These are phyloP conservation scores for Caracal caracal DNA, from an alignment of 2,113 vertebrate genomes.

Conservation along the genomic window DNA sequence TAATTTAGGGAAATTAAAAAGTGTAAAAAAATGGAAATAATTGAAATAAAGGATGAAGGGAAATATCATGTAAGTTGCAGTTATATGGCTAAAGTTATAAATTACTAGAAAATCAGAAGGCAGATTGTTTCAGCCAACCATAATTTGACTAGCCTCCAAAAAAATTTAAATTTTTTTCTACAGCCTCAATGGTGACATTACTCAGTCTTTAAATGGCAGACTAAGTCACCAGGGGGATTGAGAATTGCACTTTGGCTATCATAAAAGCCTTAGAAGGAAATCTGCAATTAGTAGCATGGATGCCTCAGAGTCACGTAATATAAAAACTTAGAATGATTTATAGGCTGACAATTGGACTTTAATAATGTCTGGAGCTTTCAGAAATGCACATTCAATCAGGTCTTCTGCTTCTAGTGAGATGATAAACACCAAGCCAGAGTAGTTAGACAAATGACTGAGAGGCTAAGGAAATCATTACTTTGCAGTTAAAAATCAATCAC, in stretches of 20 bases:
- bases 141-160: neutral
- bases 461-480: constrained; percentile 55
- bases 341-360: constrained; percentile 68
- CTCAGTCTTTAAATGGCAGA: constrained; percentile 43
- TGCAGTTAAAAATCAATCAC: constrained; percentile 74
- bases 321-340: constrained; percentile 72
- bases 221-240: constrained; percentile 18
- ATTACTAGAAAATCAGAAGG: neutral
- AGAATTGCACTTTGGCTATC: constrained; percentile 40
- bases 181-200: neutral
- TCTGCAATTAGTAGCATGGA: constrained; percentile 71
- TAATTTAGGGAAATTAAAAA: neutral
- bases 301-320: constrained; percentile 64
- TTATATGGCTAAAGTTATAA: neutral
- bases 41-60: neutral
- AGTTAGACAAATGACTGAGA: constrained; percentile 73
- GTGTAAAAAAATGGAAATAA: neutral
- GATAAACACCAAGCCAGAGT: constrained; percentile 63
- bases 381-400: constrained; percentile 71
- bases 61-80: neutral
- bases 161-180: neutral
- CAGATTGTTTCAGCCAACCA: neutral
- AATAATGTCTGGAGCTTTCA: constrained; percentile 72
- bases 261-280: constrained; percentile 59
- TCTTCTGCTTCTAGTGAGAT: constrained; percentile 57